Conservation (phyloP, 2,797 vertebrate genomes). For the Botia almorhae region DNA sequence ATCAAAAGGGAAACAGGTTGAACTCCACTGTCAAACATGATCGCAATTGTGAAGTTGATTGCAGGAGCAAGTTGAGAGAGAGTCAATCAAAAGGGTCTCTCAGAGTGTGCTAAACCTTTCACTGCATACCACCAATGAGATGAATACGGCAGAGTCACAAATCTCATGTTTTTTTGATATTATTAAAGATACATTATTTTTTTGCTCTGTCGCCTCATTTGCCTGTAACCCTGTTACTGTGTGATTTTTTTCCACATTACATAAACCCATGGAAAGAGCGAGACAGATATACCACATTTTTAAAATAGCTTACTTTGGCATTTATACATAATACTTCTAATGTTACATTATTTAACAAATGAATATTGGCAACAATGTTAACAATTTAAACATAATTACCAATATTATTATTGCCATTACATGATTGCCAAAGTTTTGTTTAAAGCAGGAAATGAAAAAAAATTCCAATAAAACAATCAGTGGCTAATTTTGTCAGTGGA, state of each 20-base stretch:
- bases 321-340: too few species aligned
- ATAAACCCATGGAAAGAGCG: too few species aligned
- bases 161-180: not conserved
- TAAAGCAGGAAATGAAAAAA: not conserved
- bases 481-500: not conserved
- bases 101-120: not conserved
- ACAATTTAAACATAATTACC: too few species aligned
- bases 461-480: not conserved
- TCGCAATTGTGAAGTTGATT: not conserved
- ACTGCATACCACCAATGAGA: not conserved
- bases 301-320: too few species aligned
- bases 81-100: not conserved
- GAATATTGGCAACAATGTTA: not conserved
- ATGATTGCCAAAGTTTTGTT: too few species aligned
- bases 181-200: too few species aligned
- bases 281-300: too few species aligned
- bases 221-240: too few species aligned
- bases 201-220: too few species aligned
- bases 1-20: slow-evolving; percentile 6
- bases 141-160: not conserved
- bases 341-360: not conserved
- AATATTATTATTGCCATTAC: too few species aligned
- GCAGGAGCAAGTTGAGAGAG: slow-evolving; percentile 4
- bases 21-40: slow-evolving; percentile 1
- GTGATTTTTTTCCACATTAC: too few species aligned